Evolutionary conservation across 2,888 invertebrate genomes (phyloP).

Genomic region (Drosophila merina): DNA sequence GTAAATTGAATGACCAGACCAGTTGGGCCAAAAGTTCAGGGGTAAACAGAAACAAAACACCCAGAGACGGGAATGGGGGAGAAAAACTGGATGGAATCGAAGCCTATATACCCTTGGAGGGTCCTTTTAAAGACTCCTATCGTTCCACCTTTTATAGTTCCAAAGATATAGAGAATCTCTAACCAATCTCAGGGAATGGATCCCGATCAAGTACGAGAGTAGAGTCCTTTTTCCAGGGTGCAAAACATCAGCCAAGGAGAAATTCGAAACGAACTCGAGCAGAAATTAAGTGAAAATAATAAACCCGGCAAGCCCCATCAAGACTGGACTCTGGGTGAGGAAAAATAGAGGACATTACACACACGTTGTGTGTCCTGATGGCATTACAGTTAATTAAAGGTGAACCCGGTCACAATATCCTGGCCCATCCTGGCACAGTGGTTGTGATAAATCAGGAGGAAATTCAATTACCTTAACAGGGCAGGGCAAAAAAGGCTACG

Average conservation of each 20-base stretch:
- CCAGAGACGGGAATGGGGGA: neutral
- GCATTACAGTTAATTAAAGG: constrained; percentile 57
- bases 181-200: too few relatives aligned
- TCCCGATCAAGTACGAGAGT: too few relatives aligned
- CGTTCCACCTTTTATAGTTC: too few relatives aligned
- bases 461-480: neutral
- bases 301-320: constrained; percentile 47
- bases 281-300: constrained; percentile 76
- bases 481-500: neutral
- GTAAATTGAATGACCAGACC: constrained; percentile 57
- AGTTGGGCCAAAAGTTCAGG: constrained; percentile 28
- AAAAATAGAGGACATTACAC: constrained; percentile 21
- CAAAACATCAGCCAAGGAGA: neutral
- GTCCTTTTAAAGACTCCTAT: too few relatives aligned
- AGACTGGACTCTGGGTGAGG: neutral
- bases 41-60: constrained; percentile 31
- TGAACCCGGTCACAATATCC: constrained; percentile 17
- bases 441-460: neutral
- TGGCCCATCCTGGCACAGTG: constrained; percentile 7
- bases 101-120: neutral
- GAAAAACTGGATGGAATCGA: neutral
- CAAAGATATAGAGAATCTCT: too few relatives aligned
- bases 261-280: constrained; percentile 53
- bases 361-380: constrained; percentile 42
- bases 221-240: neutral